Percentiles rank a stretch among this genome's conserved stretches.
These are phyloP conservation scores for Lagorchestes hirsutus DNA, from an alignment of 2,797 vertebrate genomes.

Conservation along the genomic window DNA sequence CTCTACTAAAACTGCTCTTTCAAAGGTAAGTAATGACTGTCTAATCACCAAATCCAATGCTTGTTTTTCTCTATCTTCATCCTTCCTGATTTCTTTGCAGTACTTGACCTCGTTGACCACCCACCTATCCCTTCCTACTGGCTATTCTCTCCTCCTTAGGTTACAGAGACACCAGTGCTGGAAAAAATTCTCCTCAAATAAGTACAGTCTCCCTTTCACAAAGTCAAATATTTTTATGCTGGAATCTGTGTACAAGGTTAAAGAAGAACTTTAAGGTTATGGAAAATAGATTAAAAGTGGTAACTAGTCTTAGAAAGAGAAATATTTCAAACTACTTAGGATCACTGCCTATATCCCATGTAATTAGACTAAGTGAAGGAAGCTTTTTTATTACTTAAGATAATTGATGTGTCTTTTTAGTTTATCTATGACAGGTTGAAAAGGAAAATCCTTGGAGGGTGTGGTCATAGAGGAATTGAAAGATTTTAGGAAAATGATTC, in stretches of 20 bases:
- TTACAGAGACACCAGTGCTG: not conserved
- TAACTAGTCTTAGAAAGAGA: not conserved
- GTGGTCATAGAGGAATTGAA: not conserved
- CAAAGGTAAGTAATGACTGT: not conserved
- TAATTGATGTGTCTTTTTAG: not conserved
- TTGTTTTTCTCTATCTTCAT: not conserved
- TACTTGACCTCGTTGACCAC: not conserved
- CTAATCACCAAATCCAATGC: not conserved
- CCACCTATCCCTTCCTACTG: not conserved
- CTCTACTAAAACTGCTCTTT: not conserved
- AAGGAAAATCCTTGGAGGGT: not conserved
- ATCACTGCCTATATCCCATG: not conserved
- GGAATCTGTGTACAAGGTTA: not conserved
- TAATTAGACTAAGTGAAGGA: not conserved
- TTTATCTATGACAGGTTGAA: not conserved
- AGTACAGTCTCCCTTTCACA: not conserved
- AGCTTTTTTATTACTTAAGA: not conserved
- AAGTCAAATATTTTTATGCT: not conserved
- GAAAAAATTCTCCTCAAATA: not conserved
- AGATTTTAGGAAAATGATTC: not conserved
- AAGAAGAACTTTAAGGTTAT: not conserved
- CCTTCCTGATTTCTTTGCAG: not conserved
- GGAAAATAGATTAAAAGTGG: not conserved
- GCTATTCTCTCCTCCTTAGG: not conserved
- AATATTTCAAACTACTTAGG: not conserved